Percentiles rank a stretch among this genome's conserved stretches.
phyloP scores from a whole-genome alignment of 2,888 invertebrate species.

The Nyleta sp. region DNA sequence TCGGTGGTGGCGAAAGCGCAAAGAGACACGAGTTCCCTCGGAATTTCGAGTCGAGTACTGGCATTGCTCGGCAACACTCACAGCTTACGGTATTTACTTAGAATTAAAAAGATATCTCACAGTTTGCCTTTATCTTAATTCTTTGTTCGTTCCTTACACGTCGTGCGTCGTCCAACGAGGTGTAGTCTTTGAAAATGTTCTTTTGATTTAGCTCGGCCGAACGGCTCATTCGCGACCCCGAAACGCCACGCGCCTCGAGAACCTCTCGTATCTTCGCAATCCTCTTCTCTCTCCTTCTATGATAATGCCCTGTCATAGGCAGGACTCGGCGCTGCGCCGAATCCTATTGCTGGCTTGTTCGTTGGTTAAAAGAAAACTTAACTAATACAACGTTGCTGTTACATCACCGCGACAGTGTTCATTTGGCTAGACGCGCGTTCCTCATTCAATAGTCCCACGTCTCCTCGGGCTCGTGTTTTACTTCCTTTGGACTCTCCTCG shows the following conservation, averaged over 20 bases:
- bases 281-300: constrained; percentile 63
- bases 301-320: constrained; percentile 82
- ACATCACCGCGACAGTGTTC: constrained; percentile 28
- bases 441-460: constrained; percentile 79
- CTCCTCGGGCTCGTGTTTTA: constrained; percentile 81
- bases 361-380: constrained; percentile 71
- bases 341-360: constrained; percentile 81
- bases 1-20: constrained; percentile 59
- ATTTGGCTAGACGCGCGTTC: constrained; percentile 47
- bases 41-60: constrained; percentile 72
- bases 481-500: constrained; percentile 77
- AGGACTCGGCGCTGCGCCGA: constrained; percentile 78
- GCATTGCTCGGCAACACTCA: constrained; percentile 54
- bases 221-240: constrained; percentile 35
- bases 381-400: constrained; percentile 60
- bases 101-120: constrained; percentile 66
- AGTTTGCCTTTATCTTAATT: constrained; percentile 67
- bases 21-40: constrained; percentile 70
- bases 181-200: constrained; percentile 51
- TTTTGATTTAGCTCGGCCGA: constrained; percentile 71
- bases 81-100: constrained; percentile 56
- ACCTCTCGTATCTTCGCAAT: constrained; percentile 49
- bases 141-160: constrained; percentile 73
- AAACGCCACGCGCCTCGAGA: constrained; percentile 53
- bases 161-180: constrained; percentile 60